Base-by-base conservation (phyloP, 37 sponge, comb jelly and placozoan species). In the Lycopodina hypogea region DNA sequence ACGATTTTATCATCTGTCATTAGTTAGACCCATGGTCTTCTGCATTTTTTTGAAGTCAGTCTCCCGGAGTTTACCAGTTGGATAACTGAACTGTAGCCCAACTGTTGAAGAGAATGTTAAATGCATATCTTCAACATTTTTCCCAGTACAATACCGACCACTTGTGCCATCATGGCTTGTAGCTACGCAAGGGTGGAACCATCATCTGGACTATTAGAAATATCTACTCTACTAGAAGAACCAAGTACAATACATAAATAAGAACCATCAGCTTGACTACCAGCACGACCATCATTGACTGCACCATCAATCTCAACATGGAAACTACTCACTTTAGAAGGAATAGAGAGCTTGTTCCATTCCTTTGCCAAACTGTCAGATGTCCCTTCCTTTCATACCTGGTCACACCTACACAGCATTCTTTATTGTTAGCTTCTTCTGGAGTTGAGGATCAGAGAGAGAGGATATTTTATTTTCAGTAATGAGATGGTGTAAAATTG, bases 261-360 rank as follows among this genome's bases (percentile, higher is more conserved):
- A 30, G 17, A 15, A 65, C 35, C 18, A 34, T 2, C 66, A 32
- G 3, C 35, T 32, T 28, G 33, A 65, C 35, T 65, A 30, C 35
- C 34, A 28, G 60, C 28, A 59, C 4, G 18, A 65, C 48, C 48
- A 45, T 45, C 48, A 45, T n/a, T n/a, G n/a, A n/a, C n/a, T n/a
- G n/a, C n/a, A n/a, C n/a, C n/a, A n/a, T n/a, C n/a, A n/a, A n/a
- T n/a, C n/a, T n/a, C 48, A 45, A 45, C 48, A 45, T 45, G 4
- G 48, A 9, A 45, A 45, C 48, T 12, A 45, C 48, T 45, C 48
- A 45, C 48, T 45, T 65, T 34, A 7, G 66, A 33, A 30, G 17
- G 11, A 32, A 32, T 9, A 45, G 48, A 28, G 6, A 60, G 61
- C n/a, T 72, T 72, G 15, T 42, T 39, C 74, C 75, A 56, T 62